Evolutionary conservation across 2,888 invertebrate genomes (phyloP).

Genomic region (Lasioglossum pauxillum): DNA sequence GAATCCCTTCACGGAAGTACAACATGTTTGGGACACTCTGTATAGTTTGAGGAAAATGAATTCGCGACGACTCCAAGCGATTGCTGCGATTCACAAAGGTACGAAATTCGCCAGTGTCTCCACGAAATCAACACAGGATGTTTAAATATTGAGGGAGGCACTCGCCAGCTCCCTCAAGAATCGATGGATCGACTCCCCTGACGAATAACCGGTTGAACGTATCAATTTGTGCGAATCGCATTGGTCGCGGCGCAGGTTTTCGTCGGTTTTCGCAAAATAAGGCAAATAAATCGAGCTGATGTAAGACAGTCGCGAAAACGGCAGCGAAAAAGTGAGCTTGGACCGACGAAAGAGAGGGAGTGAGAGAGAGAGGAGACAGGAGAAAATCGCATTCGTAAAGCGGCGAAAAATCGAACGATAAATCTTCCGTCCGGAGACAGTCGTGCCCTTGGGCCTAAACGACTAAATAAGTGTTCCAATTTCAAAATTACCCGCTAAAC

Average conservation of each 20-base stretch:
- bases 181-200: constrained; percentile 37
- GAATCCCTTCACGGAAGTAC: too few relatives aligned
- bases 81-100: neutral
- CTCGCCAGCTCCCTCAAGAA: neutral
- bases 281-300: neutral
- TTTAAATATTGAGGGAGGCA: constrained; percentile 16
- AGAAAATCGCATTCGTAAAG: constrained; percentile 61
- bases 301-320: neutral
- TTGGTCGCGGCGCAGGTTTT: neutral
- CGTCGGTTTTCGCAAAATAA: neutral
- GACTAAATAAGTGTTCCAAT: constrained; percentile 84
- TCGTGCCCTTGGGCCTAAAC: constrained; percentile 81
- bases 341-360: neutral
- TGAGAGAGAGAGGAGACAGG: too few relatives aligned
- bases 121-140: neutral
- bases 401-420: constrained; percentile 76
- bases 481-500: constrained; percentile 84
- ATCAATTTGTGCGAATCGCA: constrained; percentile 26
- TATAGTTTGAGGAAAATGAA: too few relatives aligned
- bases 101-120: neutral
- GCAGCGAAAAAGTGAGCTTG: neutral
- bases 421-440: constrained; percentile 69
- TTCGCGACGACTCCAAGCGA: too few relatives aligned
- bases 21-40: too few relatives aligned
- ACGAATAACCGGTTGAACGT: constrained; percentile 21